phyloP scores from a whole-genome alignment of 2,113 vertebrate species.

The Mesocricetus auratus region DNA sequence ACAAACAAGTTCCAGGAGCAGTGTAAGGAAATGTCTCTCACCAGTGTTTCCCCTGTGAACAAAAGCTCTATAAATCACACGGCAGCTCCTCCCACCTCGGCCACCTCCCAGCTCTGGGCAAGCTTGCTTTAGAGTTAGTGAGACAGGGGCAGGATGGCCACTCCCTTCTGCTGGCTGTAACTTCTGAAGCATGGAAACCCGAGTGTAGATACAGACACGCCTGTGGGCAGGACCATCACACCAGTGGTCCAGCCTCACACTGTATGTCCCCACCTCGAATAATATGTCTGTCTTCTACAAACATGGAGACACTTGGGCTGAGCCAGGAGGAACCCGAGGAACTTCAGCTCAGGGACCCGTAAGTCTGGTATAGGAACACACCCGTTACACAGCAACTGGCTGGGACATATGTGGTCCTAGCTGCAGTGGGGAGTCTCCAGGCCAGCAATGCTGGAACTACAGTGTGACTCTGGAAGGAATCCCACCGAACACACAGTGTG shows the following conservation, averaged over 20 bases:
- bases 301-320: background rate
- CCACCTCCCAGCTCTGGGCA: background rate
- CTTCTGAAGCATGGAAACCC: background rate
- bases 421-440: background rate
- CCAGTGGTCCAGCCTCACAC: background rate
- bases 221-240: background rate
- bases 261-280: background rate
- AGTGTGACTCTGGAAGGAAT: background rate
- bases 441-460: background rate
- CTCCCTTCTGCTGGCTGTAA: no score
- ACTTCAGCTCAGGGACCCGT: background rate
- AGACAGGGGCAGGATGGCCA: rapidly evolving
- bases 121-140: background rate
- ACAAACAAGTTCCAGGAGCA: no score
- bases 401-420: background rate
- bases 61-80: background rate
- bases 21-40: rapidly evolving
- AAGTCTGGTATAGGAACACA: background rate
- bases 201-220: rapidly evolving
- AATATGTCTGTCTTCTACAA: background rate
- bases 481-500: background rate
- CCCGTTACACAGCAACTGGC: background rate
- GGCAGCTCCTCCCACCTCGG: background rate
- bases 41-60: background rate
- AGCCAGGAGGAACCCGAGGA: background rate